phyloP scores from a whole-genome alignment of 2,888 invertebrate species.

The Ochropacha duplaris region DNA sequence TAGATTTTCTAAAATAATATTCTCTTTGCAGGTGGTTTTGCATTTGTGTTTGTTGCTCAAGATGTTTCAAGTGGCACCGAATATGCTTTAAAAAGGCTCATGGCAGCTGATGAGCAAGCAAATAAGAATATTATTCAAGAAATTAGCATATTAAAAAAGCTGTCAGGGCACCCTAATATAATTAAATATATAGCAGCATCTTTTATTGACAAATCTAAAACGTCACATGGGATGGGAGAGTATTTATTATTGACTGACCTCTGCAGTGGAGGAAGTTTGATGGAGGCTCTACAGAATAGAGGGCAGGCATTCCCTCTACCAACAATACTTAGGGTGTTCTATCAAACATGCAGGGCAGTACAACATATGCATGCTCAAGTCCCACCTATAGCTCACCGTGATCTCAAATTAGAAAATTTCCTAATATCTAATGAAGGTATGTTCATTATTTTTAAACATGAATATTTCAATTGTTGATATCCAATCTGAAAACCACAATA shows the following conservation, averaged over 20 bases:
- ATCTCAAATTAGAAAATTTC: conserved; percentile 98
- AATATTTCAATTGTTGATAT: neutral
- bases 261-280: conserved; percentile 92
- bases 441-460: neutral
- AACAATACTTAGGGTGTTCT: conserved; percentile 92
- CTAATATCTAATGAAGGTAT: conserved; percentile 92
- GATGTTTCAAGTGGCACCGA: conserved; percentile 93
- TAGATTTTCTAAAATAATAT: conserved; percentile 13
- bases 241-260: conserved; percentile 96
- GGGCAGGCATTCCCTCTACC: conserved; percentile 85
- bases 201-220: conserved; percentile 90
- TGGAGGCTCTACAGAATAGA: conserved; percentile 85
- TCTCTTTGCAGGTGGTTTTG: conserved; percentile 94
- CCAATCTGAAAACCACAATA: too few species aligned
- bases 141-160: conserved; percentile 92
- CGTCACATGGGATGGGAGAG: conserved; percentile 92
- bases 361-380: conserved; percentile 96
- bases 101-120: conserved; percentile 92
- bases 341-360: conserved; percentile 95
- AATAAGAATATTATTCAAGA: conserved; percentile 91
- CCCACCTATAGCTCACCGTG: conserved; percentile 96
- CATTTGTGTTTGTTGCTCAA: conserved; percentile 97
- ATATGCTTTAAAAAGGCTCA: conserved; percentile 95
- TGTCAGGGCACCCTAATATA: conserved; percentile 96
- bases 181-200: conserved; percentile 94